These are phyloP conservation scores for Oxyteleia sp. DNA, from an alignment of 2,888 invertebrate genomes.

Conservation along the genomic window DNA sequence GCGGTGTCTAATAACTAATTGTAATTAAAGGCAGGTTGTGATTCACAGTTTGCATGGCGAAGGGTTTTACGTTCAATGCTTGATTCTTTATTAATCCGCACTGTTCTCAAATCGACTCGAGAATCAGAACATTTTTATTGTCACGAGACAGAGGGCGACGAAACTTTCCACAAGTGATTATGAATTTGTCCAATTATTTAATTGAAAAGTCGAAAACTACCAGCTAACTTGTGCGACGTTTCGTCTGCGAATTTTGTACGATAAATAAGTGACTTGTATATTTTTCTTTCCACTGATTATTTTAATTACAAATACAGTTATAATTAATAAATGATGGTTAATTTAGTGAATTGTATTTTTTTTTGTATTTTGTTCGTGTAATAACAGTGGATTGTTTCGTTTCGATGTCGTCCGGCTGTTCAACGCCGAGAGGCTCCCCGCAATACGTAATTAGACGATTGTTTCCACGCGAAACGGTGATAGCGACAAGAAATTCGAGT, in stretches of 20 bases:
- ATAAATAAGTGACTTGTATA: not conserved
- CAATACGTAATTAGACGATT: slow-evolving; percentile 47
- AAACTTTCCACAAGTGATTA: slow-evolving; percentile 7
- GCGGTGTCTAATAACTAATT: slow-evolving; percentile 30
- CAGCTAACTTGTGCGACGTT: slow-evolving; percentile 34
- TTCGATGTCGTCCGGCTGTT: slow-evolving; percentile 54
- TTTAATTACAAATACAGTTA: not conserved
- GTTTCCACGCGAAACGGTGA: slow-evolving; percentile 15
- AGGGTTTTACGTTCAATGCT: slow-evolving; percentile 4
- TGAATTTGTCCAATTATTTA: not conserved
- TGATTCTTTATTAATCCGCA: not conserved
- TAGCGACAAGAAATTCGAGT: slow-evolving; percentile 42
- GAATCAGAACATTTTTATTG: slow-evolving; percentile 1
- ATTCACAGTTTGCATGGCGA: not conserved
- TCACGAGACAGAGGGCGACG: slow-evolving; percentile 1
- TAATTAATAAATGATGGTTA: not conserved
- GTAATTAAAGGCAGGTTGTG: not conserved
- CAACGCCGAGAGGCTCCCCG: slow-evolving; percentile 48
- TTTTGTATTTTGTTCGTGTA: not conserved
- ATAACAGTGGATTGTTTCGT: slow-evolving; percentile 11
- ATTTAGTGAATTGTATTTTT: not conserved
- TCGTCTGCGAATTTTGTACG: slow-evolving; percentile 43
- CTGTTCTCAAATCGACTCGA: not conserved
- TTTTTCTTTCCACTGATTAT: not conserved
- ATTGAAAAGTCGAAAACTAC: not conserved